phyloP scores from a whole-genome alignment of 2,113 vertebrate genomes.

The Anolis carolinensis region DNA sequence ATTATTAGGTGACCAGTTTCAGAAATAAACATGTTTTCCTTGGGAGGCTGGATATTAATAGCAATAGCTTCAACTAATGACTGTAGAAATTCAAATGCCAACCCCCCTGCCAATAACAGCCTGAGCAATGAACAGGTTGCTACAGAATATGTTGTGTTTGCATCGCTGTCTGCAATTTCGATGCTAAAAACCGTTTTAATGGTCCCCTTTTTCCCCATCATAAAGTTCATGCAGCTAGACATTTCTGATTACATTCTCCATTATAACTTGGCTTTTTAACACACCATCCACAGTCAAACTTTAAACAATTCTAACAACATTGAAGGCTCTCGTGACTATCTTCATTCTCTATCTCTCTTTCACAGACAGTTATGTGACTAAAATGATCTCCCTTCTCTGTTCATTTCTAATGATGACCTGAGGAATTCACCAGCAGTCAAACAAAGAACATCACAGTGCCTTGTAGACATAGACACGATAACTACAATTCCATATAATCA shows the following conservation, averaged over 20 bases:
- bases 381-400: conserved; percentile 34
- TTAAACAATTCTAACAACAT: conserved; percentile 58
- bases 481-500: conserved; percentile 49
- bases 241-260: conserved; percentile 66
- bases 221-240: conserved; percentile 55
- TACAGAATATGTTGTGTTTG: conserved; percentile 60
- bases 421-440: conserved; percentile 20
- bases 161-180: conserved; percentile 52
- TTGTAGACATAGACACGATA: conserved; percentile 6
- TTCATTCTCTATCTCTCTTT: background rate
- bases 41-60: conserved; percentile 55
- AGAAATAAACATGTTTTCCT: conserved; percentile 53
- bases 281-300: conserved; percentile 72
- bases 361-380: background rate
- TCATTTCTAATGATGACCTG: conserved; percentile 25
- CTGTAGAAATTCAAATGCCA: conserved; percentile 49
- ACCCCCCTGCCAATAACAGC: conserved; percentile 59
- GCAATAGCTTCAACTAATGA: conserved; percentile 57
- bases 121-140: conserved; percentile 63
- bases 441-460: conserved; percentile 37
- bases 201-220: conserved; percentile 46
- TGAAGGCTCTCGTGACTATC: conserved; percentile 44
- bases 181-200: conserved; percentile 60
- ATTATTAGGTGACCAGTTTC: conserved; percentile 53
- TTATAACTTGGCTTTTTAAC: conserved; percentile 73